These are phyloP conservation scores for Macrosoma leucophasiata DNA, from an alignment of 2,888 invertebrate genomes.

Conservation along the genomic window DNA sequence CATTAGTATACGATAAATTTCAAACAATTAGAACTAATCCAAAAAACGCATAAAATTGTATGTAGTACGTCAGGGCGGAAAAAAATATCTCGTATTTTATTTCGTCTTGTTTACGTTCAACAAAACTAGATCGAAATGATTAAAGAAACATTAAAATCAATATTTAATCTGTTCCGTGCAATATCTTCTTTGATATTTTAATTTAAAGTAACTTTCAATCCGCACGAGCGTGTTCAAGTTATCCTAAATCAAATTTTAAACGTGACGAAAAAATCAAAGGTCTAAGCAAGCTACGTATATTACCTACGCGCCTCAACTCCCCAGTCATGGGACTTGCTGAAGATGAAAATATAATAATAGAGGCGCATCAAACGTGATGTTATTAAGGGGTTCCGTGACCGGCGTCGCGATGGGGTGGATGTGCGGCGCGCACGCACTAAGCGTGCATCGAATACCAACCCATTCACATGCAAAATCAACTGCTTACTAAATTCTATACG, in stretches of 20 bases:
- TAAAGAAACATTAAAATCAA: no score
- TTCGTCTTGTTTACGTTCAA: no score
- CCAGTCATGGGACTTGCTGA: constrained; percentile 63
- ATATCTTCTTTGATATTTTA: constrained; percentile 29
- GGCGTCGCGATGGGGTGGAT: constrained; percentile 41
- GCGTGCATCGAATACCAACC: constrained; percentile 58
- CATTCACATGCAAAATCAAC: constrained; percentile 66
- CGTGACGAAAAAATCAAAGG: constrained; percentile 43
- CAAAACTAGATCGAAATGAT: no score
- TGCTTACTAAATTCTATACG: constrained; percentile 44
- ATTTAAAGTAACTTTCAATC: constrained; percentile 17
- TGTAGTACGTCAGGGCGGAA: no score
- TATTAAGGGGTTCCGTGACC: constrained; percentile 71
- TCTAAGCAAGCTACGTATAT: constrained; percentile 35
- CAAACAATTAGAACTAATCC: no score
- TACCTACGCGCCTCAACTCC: constrained; percentile 45
- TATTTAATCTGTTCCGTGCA: no score
- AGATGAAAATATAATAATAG: constrained; percentile 76
- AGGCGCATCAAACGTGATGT: constrained; percentile 76
- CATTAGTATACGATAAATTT: no score
- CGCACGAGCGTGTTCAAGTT: constrained; percentile 6
- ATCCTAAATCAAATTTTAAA: constrained; percentile 31
- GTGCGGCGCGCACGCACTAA: constrained; percentile 54
- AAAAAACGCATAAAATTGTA: no score
- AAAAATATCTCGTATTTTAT: no score